Evolutionary conservation across 2,888 invertebrate genomes (phyloP), one percentile per base, ranked within the genome.

Genomic region (Trachelus iudaicus): DNA sequence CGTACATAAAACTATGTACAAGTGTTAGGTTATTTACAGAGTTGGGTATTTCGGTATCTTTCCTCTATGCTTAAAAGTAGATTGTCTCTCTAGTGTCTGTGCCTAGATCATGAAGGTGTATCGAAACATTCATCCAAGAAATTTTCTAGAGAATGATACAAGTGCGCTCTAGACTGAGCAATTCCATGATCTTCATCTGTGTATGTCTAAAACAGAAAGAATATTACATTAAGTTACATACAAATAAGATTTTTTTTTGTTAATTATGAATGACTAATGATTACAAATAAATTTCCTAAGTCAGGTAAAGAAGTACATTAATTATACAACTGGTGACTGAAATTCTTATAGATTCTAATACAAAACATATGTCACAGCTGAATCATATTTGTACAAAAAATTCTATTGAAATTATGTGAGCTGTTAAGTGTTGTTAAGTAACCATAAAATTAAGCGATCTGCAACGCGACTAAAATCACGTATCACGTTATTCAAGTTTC

Each of bases 161-260:
- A 93, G 92, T 98, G 98, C 13, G 95, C 95, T 81, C 97, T 94
- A 3, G 97, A 97, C 68, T 95, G 95, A 11, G 93, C 92, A 80
- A 98, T 92, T n/a, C 96, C 95, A 89, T 98, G 98, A 88, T 97
- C 97, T 92, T 98, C 98, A 90, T 98, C 98, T 0, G 98, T 96
- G 92, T 99, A 99, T 82, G 96, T 96, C 98, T 98, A 94, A 79
- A 92, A 93, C 84, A 88, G 82, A 85, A 83, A 76, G 76, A 73
- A 77, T 23, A 75, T 69, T 31, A 56, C 11, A 15, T 34, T 34
- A 34, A 30, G 34, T 13, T 34, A 34, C 74, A 15, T 33, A 13
- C 6, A 35, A 30, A 30, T 30, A 33, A 30, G 30, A 31, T 33
- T 33, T 30, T 69, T 30, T 13, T 15, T n/a, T n/a, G n/a, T n/a